Evolutionary conservation across 2,113 vertebrate species (phyloP).

Genomic region (Sula dactylatra): DNA sequence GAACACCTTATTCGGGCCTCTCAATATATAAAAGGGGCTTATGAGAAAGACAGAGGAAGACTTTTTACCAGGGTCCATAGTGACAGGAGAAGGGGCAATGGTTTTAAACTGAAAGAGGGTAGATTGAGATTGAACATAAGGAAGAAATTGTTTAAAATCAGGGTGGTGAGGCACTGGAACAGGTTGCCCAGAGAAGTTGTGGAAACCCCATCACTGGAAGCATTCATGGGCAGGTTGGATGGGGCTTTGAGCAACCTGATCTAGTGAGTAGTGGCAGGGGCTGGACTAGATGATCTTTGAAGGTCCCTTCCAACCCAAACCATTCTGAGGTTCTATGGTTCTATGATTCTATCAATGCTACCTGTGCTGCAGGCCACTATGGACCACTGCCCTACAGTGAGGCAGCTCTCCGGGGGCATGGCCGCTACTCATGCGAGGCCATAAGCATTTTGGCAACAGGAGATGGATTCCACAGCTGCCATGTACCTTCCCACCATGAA

Average conservation of each 20-base stretch:
- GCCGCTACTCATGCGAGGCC: not conserved
- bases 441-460: not conserved
- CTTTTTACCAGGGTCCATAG: not conserved
- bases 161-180: not conserved
- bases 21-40: not conserved
- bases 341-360: not conserved
- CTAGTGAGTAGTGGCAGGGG: not conserved
- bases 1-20: not conserved
- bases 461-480: not conserved
- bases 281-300: not conserved
- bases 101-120: not conserved
- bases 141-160: not conserved
- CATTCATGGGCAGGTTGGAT: not conserved
- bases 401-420: not conserved
- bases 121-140: not conserved
- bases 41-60: not conserved
- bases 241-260: not conserved
- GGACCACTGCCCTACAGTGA: not conserved
- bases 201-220: not conserved
- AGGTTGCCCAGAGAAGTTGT: not conserved
- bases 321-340: not conserved
- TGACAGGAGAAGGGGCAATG: not conserved
- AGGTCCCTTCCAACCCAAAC: not conserved
- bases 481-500: not conserved
- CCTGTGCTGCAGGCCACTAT: not conserved